Evolutionary conservation across 2,888 invertebrate species (phyloP).

Genomic region (Gandaritis pyraliata): DNA sequence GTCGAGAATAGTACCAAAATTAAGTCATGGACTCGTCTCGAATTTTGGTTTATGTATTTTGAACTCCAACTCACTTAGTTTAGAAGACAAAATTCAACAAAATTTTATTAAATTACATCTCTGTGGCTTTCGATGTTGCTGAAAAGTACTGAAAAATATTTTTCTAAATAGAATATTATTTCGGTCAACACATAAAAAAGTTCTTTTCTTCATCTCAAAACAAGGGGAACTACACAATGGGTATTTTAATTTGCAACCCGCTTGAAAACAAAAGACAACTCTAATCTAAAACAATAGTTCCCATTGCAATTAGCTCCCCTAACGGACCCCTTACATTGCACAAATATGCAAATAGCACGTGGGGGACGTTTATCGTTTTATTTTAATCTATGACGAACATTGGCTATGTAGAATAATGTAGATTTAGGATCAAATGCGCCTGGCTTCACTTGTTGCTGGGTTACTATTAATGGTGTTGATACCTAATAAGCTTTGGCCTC

Average conservation of each 20-base stretch:
- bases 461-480: too few relatives aligned
- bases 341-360: constrained; percentile 46
- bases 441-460: constrained; percentile 15
- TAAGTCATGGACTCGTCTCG: too few relatives aligned
- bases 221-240: not conserved
- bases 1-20: too few relatives aligned
- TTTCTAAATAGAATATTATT: not conserved
- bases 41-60: too few relatives aligned
- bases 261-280: constrained; percentile 36
- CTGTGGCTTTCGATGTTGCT: too few relatives aligned
- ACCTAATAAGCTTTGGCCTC: too few relatives aligned
- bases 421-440: constrained; percentile 16
- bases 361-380: constrained; percentile 40
- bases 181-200: not conserved
- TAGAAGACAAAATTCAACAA: too few relatives aligned
- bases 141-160: too few relatives aligned
- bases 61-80: too few relatives aligned
- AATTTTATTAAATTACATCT: too few relatives aligned
- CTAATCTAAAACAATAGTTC: constrained; percentile 43
- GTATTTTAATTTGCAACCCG: constrained; percentile 22
- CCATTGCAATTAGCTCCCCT: constrained; percentile 39
- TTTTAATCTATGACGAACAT: constrained; percentile 38
- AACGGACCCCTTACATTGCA: constrained; percentile 34
- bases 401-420: constrained; percentile 33
- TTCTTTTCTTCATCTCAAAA: not conserved